These are phyloP conservation scores for Valencia hispanica DNA, from an alignment of 2,797 vertebrate species.

Conservation along the genomic window DNA sequence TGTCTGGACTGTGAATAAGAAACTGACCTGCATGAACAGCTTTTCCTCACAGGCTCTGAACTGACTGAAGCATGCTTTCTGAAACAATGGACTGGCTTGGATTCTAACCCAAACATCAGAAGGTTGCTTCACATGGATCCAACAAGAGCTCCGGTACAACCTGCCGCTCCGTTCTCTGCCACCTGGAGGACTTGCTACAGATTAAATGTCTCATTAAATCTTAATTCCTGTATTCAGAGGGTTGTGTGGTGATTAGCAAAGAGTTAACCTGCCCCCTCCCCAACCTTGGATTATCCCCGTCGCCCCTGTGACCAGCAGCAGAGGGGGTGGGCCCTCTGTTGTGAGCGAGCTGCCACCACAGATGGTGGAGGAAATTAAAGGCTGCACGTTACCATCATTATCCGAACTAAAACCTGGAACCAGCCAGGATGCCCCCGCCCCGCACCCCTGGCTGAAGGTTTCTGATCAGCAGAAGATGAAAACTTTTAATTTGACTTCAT, in stretches of 20 bases:
- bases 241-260: slow-evolving; percentile 46
- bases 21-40: background rate
- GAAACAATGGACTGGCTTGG: too few species aligned
- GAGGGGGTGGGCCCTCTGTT: slow-evolving; percentile 20
- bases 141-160: background rate
- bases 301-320: slow-evolving; percentile 19
- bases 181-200: background rate
- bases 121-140: background rate
- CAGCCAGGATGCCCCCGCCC: slow-evolving; percentile 11
- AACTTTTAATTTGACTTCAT: background rate
- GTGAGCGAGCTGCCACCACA: slow-evolving; percentile 46
- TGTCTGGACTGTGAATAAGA: background rate
- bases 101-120: background rate
- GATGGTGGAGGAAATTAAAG: slow-evolving; percentile 68
- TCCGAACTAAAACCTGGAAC: slow-evolving; percentile 42
- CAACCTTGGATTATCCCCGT: slow-evolving; percentile 47
- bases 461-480: background rate
- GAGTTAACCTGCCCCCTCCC: slow-evolving; percentile 46
- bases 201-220: slow-evolving; percentile 39
- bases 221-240: slow-evolving; percentile 4
- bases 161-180: background rate
- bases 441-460: slow-evolving; percentile 14
- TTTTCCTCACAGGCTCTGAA: background rate
- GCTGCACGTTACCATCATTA: slow-evolving; percentile 47
- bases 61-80: background rate